Percentiles rank a stretch among this genome's conserved stretches.
These are phyloP conservation scores for Phymastichus coffea DNA, from an alignment of 1,140 invertebrate genomes.

Conservation along the genomic window DNA sequence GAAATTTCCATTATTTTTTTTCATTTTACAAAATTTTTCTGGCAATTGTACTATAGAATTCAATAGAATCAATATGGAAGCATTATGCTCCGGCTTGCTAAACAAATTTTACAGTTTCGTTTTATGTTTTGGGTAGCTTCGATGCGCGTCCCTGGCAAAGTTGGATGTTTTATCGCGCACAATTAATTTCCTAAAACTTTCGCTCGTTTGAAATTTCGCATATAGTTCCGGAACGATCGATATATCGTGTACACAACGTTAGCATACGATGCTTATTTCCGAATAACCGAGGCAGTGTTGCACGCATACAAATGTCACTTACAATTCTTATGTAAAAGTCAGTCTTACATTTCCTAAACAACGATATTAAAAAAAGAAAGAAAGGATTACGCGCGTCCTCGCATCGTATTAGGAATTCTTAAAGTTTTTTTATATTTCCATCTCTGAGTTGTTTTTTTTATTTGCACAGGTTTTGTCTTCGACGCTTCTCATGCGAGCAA, in stretches of 20 bases:
- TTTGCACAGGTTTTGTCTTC: too few relatives aligned
- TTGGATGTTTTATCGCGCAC: too few relatives aligned
- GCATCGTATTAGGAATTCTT: conserved; percentile 21
- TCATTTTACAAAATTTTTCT: too few relatives aligned
- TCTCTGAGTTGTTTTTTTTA: too few relatives aligned
- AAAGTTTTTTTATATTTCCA: conserved; percentile 21
- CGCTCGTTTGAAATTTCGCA: conserved; percentile 14
- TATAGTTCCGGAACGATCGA: conserved; percentile 2
- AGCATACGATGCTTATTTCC: conserved; percentile 18
- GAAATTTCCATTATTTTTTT: too few relatives aligned
- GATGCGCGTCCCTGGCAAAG: too few relatives aligned
- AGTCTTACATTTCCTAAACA: conserved; percentile 49
- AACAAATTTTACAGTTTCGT: conserved; percentile 5
- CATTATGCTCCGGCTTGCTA: too few relatives aligned
- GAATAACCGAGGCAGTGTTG: conserved; percentile 25
- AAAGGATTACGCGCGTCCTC: neutral
- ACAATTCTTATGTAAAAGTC: conserved; percentile 46
- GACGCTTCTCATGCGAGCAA: too few relatives aligned
- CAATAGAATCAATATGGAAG: too few relatives aligned
- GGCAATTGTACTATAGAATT: too few relatives aligned
- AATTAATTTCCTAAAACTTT: too few relatives aligned
- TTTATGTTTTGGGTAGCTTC: too few relatives aligned
- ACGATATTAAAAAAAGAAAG: conserved; percentile 30
- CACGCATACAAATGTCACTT: conserved; percentile 23
- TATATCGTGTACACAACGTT: conserved; percentile 23